Evolutionary conservation across 2,797 vertebrate genomes (phyloP).

Genomic region (Peromyscus attwateri): DNA sequence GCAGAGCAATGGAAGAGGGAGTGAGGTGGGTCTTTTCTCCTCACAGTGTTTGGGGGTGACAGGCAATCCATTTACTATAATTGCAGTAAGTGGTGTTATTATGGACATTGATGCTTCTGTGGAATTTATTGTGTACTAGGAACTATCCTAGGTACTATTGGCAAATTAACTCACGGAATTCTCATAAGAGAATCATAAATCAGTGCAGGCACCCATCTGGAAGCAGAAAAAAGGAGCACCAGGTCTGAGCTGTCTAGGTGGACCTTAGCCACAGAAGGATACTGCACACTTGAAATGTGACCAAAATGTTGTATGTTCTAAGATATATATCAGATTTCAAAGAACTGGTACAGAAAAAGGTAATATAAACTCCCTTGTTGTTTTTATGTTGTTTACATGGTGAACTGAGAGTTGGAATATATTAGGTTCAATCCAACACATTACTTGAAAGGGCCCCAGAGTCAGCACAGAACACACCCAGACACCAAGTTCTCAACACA

Average conservation of each 20-base stretch:
- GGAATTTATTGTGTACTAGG: constrained; percentile 1
- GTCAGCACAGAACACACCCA: too few relatives aligned
- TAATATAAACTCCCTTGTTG: not conserved
- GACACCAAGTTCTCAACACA: too few relatives aligned
- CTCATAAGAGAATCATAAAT: not conserved
- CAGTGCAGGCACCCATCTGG: not conserved
- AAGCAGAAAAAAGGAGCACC: not conserved
- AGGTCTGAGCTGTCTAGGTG: not conserved
- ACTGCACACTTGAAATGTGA: not conserved
- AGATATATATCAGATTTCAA: not conserved
- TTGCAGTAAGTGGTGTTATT: not conserved
- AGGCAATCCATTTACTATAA: not conserved
- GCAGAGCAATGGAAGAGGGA: not conserved
- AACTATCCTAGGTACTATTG: not conserved
- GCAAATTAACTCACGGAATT: constrained; percentile 10
- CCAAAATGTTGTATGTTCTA: not conserved
- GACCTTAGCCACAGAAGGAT: not conserved
- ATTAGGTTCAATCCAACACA: not conserved
- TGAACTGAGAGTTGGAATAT: not conserved
- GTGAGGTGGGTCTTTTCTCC: not conserved
- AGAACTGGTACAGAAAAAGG: not conserved
- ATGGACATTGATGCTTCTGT: not conserved
- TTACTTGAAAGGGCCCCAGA: not conserved
- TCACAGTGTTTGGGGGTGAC: not conserved
- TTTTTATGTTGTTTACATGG: not conserved